phyloP scores from a whole-genome alignment of 2,113 vertebrate species.

The Muntiacus muntjak region DNA sequence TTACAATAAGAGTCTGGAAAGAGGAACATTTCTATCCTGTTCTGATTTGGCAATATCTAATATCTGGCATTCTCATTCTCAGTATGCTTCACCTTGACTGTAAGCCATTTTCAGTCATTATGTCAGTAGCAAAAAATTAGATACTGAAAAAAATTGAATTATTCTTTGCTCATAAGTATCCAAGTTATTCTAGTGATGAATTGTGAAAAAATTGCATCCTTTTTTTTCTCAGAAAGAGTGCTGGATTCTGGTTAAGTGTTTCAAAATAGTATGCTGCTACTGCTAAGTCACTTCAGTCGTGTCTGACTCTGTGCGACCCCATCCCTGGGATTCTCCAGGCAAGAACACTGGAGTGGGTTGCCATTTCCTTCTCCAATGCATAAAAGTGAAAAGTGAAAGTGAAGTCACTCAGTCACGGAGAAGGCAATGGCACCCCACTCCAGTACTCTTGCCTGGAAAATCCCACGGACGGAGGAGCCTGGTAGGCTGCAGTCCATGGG shows the following conservation, averaged over 20 bases:
- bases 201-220: neutral
- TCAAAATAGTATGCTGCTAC: neutral
- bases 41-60: neutral
- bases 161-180: neutral
- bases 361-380: no score
- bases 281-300: no score
- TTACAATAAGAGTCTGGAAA: neutral
- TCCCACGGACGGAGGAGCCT: no score
- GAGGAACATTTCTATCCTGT: neutral
- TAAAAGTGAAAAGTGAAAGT: no score
- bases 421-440: no score
- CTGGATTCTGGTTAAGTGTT: neutral
- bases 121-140: neutral
- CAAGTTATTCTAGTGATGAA: neutral
- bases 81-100: neutral
- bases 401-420: no score
- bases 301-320: no score
- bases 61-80: neutral
- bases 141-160: neutral
- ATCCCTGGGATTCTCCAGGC: no score
- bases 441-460: no score
- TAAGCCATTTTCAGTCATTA: neutral
- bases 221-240: neutral
- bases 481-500: no score
- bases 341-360: no score